Evolutionary conservation across 2,797 vertebrate species (phyloP), one percentile per base, ranked within the genome.

Genomic region (Megaceryle alcyon): DNA sequence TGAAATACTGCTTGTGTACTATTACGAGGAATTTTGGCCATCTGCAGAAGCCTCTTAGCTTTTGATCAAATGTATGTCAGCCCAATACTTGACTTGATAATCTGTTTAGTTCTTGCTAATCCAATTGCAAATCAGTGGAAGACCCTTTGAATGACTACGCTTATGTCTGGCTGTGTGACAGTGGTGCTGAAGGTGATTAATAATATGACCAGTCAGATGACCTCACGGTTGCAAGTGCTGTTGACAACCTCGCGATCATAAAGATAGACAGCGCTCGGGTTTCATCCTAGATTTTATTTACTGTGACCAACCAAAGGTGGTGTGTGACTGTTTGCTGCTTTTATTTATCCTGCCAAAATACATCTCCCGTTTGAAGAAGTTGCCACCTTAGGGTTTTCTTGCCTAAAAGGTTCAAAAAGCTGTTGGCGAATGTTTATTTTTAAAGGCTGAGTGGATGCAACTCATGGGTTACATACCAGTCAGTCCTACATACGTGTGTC

Each of bases 101-200:
- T 96, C 88, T 81, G 28, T 93, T 94, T 92, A 86, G 33, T 87
- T 95, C 81, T 92, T 53, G 90, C 66, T 96, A 96, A 96, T 94
- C 90, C 93, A 92, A 10, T 94, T 90, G 66, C 70, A 66, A 63
- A 78, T 90, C 59, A 53, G 63, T 66, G 53, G 73, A 76, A 94
- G 94, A 90, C 89, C 70, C 86, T 87, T 85, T 80, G 71, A 77
- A 43, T 80, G 84, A 25, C 46, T 61, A 0, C 2, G 4, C 59
- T 79, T 83, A 3, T 22, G 26, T 56, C 75, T 96, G 93, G 78
- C 93, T 53, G 46, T 4, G 35, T 86, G 92, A 53, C 77, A 59
- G 33, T 44, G 71, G 43, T 82, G 78, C 86, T 88, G 75, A 72
- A 88, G 88, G 86, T 92, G 90, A 72, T 90, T 95, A 78, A 93